These are phyloP conservation scores for Thamnaconus septentrionalis DNA, from an alignment of 2,113 vertebrate species.

Conservation along the genomic window DNA sequence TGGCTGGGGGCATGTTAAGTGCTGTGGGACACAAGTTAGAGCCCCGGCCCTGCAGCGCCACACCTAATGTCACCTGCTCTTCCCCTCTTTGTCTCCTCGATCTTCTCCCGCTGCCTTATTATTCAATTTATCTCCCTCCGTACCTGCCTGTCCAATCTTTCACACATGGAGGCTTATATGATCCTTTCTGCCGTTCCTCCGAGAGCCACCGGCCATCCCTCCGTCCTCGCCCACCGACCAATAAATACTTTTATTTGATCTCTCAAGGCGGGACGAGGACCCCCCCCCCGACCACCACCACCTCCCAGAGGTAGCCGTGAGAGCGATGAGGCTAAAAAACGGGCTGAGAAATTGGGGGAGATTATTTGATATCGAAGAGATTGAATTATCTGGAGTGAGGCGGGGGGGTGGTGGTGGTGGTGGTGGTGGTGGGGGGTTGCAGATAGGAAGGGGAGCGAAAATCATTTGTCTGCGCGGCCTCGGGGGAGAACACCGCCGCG, in stretches of 20 bases:
- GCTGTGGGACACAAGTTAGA: constrained; percentile 69
- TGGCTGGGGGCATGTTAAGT: constrained; percentile 70
- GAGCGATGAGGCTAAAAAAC: constrained; percentile 67
- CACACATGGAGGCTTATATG: constrained; percentile 32
- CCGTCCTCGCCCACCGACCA: constrained; percentile 47
- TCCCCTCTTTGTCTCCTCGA: constrained; percentile 4
- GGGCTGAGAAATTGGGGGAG: constrained; percentile 60
- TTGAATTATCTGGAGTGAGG: constrained; percentile 67
- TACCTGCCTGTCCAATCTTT: constrained; percentile 26
- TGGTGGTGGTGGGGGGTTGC: too few species aligned
- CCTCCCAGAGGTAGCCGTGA: constrained; percentile 53
- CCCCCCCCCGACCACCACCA: too few species aligned
- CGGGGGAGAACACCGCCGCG: constrained; percentile 19
- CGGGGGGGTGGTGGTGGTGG: constrained; percentile 25
- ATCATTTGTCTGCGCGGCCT: constrained; percentile 60
- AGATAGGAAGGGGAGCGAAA: constrained; percentile 42
- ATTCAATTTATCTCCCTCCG: constrained; percentile 13
- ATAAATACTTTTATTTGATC: constrained; percentile 41
- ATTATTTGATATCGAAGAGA: constrained; percentile 75
- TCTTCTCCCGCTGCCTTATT: constrained; percentile 13
- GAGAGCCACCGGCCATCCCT: constrained; percentile 60
- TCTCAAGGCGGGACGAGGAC: constrained; percentile 62
- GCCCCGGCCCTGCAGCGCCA: constrained; percentile 46
- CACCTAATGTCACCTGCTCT: constrained; percentile 36
- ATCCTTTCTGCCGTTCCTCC: constrained; percentile 49